These are phyloP conservation scores for Triplophysa tibetana DNA, from an alignment of 2,113 vertebrate genomes.

Conservation along the genomic window DNA sequence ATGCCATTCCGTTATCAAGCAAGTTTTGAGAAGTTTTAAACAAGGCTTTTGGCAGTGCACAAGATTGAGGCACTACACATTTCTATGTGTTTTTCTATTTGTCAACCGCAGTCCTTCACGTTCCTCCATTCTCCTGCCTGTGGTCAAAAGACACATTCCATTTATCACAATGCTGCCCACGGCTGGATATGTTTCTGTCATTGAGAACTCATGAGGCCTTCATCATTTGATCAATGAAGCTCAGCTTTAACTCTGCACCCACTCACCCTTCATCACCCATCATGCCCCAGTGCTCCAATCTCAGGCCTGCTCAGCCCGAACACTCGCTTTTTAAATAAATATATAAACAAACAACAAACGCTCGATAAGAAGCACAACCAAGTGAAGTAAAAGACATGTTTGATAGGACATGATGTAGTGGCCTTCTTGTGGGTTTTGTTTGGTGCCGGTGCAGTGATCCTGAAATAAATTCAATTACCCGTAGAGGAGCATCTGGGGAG, in stretches of 20 bases:
- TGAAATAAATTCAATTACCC: constrained; percentile 66
- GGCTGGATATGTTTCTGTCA: constrained; percentile 48
- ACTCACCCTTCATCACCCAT: constrained; percentile 23
- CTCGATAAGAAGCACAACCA: constrained; percentile 17
- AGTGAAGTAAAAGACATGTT: constrained; percentile 47
- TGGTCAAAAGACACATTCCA: constrained; percentile 27
- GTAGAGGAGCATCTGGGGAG: constrained; percentile 39
- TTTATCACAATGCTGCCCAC: constrained; percentile 36
- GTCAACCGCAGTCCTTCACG: not conserved
- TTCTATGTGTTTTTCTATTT: not conserved
- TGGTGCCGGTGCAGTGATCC: constrained; percentile 57
- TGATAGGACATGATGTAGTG: constrained; percentile 58
- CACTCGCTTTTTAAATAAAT: constrained; percentile 30
- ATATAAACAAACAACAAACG: constrained; percentile 40
- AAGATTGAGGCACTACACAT: too few species aligned
- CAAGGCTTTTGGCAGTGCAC: too few species aligned
- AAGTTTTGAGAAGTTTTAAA: too few species aligned
- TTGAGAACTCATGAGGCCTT: constrained; percentile 57
- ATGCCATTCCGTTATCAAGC: too few species aligned
- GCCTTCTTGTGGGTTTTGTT: constrained; percentile 56
- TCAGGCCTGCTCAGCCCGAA: constrained; percentile 33
- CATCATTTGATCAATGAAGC: constrained; percentile 64
- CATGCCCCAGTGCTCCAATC: constrained; percentile 43
- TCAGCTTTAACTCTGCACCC: constrained; percentile 46
- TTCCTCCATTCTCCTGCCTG: not conserved